Conservation (phyloP, 2,888 invertebrate species). For the Hydrotaea diabolus region DNA sequence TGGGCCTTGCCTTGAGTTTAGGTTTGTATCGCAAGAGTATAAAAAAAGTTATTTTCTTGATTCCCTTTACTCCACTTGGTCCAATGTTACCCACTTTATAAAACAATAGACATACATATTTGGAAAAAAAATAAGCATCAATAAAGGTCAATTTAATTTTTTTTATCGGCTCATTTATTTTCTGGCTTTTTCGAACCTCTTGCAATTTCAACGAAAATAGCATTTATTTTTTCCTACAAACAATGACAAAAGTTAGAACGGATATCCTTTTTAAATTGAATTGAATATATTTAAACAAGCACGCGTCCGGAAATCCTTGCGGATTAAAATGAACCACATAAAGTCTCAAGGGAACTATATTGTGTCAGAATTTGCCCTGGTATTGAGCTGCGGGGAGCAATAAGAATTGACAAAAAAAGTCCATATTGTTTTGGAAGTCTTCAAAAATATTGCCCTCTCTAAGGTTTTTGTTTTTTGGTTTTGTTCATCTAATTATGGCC, state of each 20-base stretch:
- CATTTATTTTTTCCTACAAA: not conserved
- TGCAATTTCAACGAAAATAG: no score
- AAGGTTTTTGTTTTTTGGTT: not conserved
- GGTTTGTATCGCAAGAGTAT: no score
- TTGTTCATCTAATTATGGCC: conserved; percentile 4
- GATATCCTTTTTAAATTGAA: not conserved
- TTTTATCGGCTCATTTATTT: no score
- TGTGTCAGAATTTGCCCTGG: not conserved
- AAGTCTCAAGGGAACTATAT: not conserved
- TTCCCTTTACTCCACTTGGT: no score
- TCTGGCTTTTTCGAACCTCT: no score
- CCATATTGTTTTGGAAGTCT: not conserved
- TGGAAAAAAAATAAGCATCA: no score
- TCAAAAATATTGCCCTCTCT: not conserved
- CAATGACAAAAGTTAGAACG: not conserved
- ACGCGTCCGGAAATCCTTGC: not conserved
- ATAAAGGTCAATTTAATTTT: no score
- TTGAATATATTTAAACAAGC: not conserved
- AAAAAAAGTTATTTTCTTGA: no score
- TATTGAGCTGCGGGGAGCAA: not conserved
- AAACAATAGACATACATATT: no score
- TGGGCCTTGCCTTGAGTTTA: no score
- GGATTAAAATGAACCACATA: not conserved
- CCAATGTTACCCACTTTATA: no score
- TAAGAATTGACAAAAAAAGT: not conserved